Evolutionary conservation across 2,888 invertebrate species (phyloP).

Genomic region (Entomobrya proxima): DNA sequence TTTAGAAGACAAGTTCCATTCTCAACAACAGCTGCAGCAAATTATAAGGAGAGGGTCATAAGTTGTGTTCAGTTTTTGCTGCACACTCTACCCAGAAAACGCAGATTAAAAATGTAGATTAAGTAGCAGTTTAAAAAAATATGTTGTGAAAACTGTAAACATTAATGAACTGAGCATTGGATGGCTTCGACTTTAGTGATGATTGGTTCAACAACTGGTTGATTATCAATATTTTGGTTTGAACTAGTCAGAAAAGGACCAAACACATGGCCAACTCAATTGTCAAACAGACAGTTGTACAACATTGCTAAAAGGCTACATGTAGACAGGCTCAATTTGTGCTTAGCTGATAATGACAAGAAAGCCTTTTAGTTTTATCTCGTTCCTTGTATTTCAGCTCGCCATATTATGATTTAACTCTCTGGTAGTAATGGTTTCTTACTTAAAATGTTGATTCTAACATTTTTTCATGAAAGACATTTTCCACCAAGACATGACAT

Average conservation of each 20-base stretch:
- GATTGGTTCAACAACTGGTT: background rate
- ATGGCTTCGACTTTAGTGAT: background rate
- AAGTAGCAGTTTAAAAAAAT: background rate
- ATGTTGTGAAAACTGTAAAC: background rate
- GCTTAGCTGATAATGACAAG: background rate
- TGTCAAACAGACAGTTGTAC: background rate
- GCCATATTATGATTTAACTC: background rate
- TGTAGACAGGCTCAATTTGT: background rate
- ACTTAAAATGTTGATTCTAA: no score
- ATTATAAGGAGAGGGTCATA: no score
- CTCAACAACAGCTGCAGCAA: no score
- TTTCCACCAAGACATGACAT: no score
- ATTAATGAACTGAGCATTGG: background rate
- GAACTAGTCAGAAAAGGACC: background rate
- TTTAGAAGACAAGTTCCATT: no score
- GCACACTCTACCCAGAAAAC: background rate
- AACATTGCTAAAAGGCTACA: background rate
- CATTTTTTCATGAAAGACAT: no score
- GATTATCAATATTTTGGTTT: background rate
- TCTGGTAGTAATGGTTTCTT: background rate
- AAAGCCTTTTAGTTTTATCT: no score
- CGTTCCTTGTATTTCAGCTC: background rate
- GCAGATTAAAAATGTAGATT: background rate
- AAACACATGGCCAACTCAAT: constrained; percentile 29
- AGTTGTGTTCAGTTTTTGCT: background rate